Evolutionary conservation across 2,797 vertebrate genomes (phyloP).

Genomic region (Anomalospiza imberbis): DNA sequence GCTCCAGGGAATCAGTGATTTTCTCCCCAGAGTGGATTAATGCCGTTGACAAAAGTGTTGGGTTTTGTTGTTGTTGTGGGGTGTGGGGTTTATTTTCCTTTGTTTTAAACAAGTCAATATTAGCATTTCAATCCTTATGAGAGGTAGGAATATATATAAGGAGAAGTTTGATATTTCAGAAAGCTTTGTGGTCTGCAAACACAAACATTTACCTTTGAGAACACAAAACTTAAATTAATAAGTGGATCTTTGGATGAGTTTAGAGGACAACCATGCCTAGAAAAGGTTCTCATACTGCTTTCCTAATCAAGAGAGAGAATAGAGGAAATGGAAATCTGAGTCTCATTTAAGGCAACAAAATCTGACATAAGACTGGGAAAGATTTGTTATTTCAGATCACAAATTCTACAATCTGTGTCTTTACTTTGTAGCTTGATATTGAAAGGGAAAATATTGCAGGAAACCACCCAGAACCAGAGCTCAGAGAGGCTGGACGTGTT

Average conservation of each 20-base stretch:
- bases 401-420: not conserved
- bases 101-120: not conserved
- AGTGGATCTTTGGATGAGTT: not conserved
- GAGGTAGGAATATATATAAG: not conserved
- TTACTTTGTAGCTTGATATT: not conserved
- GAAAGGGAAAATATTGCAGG: not conserved
- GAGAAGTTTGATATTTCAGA: not conserved
- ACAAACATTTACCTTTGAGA: not conserved
- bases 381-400: not conserved
- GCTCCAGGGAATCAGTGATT: not conserved
- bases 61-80: not conserved
- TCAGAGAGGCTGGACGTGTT: not conserved
- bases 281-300: not conserved
- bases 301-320: not conserved
- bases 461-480: not conserved
- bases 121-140: not conserved
- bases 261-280: not conserved
- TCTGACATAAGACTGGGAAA: not conserved
- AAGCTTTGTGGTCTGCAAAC: not conserved
- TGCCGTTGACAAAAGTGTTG: not conserved
- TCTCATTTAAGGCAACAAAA: not conserved
- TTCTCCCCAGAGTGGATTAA: not conserved
- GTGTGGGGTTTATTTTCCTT: not conserved
- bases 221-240: not conserved
- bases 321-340: not conserved